A percentile compares a stretch with the other conserved stretches of the same genome.
These are phyloP conservation scores for Trichogramma evanescens DNA, from an alignment of 2,888 invertebrate genomes.

Conservation along the genomic window DNA sequence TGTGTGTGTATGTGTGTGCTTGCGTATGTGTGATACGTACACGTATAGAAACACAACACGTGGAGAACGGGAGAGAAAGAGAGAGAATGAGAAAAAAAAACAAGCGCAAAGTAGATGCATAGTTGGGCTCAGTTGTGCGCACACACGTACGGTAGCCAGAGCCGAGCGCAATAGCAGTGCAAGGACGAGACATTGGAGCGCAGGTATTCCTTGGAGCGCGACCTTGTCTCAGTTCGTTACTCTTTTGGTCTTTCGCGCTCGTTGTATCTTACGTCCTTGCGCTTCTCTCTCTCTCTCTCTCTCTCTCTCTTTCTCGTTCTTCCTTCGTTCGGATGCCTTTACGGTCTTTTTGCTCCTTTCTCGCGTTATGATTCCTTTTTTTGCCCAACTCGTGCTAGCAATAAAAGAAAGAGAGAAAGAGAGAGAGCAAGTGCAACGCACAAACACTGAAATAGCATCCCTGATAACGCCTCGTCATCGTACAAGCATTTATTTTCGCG, in stretches of 20 bases:
- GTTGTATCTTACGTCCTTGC: conserved; percentile 24
- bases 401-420: not conserved
- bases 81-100: too few relatives aligned
- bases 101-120: too few relatives aligned
- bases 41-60: too few relatives aligned
- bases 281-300: conserved; percentile 22
- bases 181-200: conserved; percentile 45
- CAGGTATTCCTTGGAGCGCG: conserved; percentile 27
- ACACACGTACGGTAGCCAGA: conserved; percentile 1
- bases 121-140: not conserved
- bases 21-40: too few relatives aligned
- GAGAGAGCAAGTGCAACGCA: not conserved
- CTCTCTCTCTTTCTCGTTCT: conserved; percentile 18
- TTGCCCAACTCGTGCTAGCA: not conserved
- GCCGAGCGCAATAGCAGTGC: conserved; percentile 5
- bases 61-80: too few relatives aligned
- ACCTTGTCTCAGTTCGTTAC: conserved; percentile 47
- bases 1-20: too few relatives aligned
- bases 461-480: conserved; percentile 33
- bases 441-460: conserved; percentile 16
- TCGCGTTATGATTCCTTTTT: not conserved
- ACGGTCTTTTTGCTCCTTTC: not conserved
- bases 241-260: conserved; percentile 37
- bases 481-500: conserved; percentile 33
- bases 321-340: conserved; percentile 18